Base-by-base conservation (phyloP, 2,888 invertebrate species). In the Caenorhabditis becei region DNA sequence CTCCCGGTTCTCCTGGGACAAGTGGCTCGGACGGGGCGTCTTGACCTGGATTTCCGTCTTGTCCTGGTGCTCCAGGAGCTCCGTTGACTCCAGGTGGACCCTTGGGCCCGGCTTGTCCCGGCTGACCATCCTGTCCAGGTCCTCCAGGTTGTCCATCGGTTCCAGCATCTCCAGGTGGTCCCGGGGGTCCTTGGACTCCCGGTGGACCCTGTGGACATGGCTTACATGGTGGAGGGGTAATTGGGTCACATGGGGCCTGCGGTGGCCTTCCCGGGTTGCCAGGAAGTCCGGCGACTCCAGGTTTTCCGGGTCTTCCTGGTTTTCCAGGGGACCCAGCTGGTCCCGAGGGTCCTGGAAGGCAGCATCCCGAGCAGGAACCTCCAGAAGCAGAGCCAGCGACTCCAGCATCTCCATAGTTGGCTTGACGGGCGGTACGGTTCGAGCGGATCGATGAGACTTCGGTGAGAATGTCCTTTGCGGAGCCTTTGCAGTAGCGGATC, bases 391-490 rank as follows among this genome's bases (percentile, higher is more conserved):
- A 54, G 24, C 77, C 82, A 28, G 69, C 67, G 1, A 74, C 77
- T 0, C 63, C 77, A 1, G 78, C 77, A 54, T 77, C 82, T n/a
- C n/a, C n/a, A 67, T 82, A 77, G 72, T 77, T 70, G 18, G 86
- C 82, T 74, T 89, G 88, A 80, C 89, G 86, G 62, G 83, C 83
- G 35, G 87, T 88, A 44, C 88, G 71, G 81, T 88, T 88, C 14
- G 82, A 62, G 32, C 41, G 66, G 59, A 83, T 85, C 37, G 83
- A 61, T 11, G 78, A 54, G 54, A 85, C 84, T 49, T 89, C 89
- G 8, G 83, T 80, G 87, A 88, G 88, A 77, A 89, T 89, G 78
- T 89, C 89, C 56, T 89, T 88, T 35, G 89, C 89, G 14, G 89
- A 88, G 16, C 80, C 80, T 56, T 89, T 89, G 86, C 90, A 90